These are phyloP conservation scores for Sitobion miscanthi DNA, from an alignment of 1,140 invertebrate genomes.

Conservation along the genomic window DNA sequence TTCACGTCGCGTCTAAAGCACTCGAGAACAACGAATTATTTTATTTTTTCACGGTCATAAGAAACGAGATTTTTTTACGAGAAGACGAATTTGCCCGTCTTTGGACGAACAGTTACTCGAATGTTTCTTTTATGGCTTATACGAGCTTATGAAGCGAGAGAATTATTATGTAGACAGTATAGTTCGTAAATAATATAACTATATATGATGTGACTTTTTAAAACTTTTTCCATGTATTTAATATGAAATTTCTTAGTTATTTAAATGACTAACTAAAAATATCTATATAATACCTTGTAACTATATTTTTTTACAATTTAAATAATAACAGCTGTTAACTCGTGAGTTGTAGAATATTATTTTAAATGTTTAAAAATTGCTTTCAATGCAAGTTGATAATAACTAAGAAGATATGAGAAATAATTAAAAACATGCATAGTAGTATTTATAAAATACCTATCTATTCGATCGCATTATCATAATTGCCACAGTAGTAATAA, in stretches of 20 bases:
- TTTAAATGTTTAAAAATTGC: too few species aligned
- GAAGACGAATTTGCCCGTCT: neutral
- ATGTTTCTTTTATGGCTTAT: neutral
- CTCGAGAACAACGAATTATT: neutral
- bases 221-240: neutral
- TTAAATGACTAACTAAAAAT: neutral
- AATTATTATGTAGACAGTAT: neutral
- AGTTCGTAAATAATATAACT: neutral
- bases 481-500: too few species aligned
- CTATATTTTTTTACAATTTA: too few species aligned
- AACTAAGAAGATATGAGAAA: too few species aligned
- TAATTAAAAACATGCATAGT: too few species aligned
- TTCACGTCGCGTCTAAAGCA: neutral
- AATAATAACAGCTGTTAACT: too few species aligned
- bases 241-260: neutral
- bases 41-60: slow-evolving; percentile 8
- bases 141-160: neutral
- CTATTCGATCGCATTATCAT: too few species aligned
- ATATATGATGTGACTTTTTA: neutral
- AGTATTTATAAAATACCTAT: too few species aligned
- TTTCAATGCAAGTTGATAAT: too few species aligned
- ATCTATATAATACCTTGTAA: too few species aligned
- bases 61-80: neutral
- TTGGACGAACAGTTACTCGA: neutral
- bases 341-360: too few species aligned